Base-by-base conservation (phyloP, 1,140 invertebrate genomes). In the Drusus annulatus region DNA sequence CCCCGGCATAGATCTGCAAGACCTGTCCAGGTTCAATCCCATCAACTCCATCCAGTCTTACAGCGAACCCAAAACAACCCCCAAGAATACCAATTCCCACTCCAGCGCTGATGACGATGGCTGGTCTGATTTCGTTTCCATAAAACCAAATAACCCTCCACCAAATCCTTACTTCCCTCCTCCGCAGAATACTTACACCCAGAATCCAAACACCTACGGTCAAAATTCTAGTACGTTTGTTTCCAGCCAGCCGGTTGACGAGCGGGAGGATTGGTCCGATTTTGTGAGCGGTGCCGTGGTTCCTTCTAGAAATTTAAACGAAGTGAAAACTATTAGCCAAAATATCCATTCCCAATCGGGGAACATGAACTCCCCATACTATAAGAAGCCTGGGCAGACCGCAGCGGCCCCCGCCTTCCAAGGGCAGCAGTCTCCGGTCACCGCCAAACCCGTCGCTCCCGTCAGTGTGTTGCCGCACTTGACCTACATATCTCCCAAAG, bases 1-100 rank as follows among this genome's bases (percentile, higher is more conserved):
- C 84, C 91, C 92, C 7, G 92, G 90, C 63, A 91, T 93, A 74
- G 91, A 92, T 83, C 90, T 92, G n/a, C 92, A 93, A 84, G 92
- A 93, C 84, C 85, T 93, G 54, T 91, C 90, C 1, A 85, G 90
- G 58, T 91, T 93, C 79, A 90, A 90, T 86, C 89, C 89, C 17
- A 86, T 90, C 0, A 87, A 90, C 83, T 88, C 86, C 31, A 84
- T 90, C 31, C 87, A 87, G 71, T 87, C 88, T 19, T 85, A 83
- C 58, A 77, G 73, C 25, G 82, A 83, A 77, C 88, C 31, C 87
- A 89, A 85, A 87, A 89, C 31, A 63, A 84, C 21, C 85, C 81
- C 78, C 76, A 84, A 17, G 85, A 84, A 81, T 51, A 78, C 15
- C 83, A 84, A 45, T 84, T 82, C 6, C 87, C 85, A 75, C 86